A percentile compares a stretch with the other conserved stretches of the same genome.
Evolutionary conservation across 2,797 vertebrate species (phyloP).

Genomic region (Poeciliopsis gracilis): DNA sequence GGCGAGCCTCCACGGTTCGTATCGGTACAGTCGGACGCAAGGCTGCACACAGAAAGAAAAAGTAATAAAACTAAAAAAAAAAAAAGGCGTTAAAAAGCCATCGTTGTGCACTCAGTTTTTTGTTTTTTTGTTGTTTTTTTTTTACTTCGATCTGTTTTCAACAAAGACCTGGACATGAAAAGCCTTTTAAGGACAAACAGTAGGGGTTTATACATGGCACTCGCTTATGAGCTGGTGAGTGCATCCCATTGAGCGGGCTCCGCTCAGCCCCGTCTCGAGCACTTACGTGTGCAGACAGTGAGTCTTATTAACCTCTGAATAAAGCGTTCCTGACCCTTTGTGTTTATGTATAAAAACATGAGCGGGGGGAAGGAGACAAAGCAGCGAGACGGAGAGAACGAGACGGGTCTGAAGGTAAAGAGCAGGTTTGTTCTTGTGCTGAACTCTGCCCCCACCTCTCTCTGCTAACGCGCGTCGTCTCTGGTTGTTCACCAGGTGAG

Average conservation of each 20-base stretch:
- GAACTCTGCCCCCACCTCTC: constrained; percentile 78
- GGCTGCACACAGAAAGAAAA: constrained; percentile 19
- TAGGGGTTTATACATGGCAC: constrained; percentile 79
- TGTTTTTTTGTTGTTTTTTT: too few relatives aligned
- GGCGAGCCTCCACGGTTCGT: constrained; percentile 18
- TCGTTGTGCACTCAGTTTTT: constrained; percentile 37
- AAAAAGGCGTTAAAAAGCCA: constrained; percentile 42
- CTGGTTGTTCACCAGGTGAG: constrained; percentile 89
- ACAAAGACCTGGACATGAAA: constrained; percentile 90
- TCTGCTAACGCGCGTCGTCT: constrained; percentile 81
- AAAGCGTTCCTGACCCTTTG: constrained; percentile 34
- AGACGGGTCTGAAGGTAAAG: constrained; percentile 17
- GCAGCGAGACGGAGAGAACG: constrained; percentile 16
- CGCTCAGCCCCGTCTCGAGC: constrained; percentile 25
- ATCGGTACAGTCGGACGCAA: constrained; percentile 17
- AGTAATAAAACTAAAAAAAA: constrained; percentile 19
- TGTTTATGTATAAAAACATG: constrained; percentile 65
- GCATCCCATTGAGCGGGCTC: constrained; percentile 48
- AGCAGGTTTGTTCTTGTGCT: constrained; percentile 52
- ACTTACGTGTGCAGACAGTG: constrained; percentile 30
- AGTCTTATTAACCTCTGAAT: constrained; percentile 48
- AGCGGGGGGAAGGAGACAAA: constrained; percentile 29
- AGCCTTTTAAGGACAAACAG: constrained; percentile 90
- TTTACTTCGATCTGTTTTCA: constrained; percentile 68
- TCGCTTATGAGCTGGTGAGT: constrained; percentile 83